phyloP scores from a whole-genome alignment of 2,888 invertebrate genomes.

The Apeira syringaria region DNA sequence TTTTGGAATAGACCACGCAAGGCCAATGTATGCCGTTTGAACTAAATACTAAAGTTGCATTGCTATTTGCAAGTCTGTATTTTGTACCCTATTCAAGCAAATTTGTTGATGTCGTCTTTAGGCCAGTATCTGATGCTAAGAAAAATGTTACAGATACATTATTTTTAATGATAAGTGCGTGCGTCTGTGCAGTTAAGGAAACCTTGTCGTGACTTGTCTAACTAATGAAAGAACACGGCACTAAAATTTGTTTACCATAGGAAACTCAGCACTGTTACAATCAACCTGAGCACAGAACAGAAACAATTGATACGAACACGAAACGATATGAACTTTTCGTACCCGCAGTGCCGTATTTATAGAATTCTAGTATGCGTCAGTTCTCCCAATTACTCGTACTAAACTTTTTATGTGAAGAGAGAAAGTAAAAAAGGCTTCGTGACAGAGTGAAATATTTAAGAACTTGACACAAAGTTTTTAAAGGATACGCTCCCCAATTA shows the following conservation, averaged over 20 bases:
- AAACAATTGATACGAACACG: constrained; percentile 52
- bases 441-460: constrained; percentile 34
- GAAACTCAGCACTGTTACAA: constrained; percentile 40
- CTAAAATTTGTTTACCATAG: constrained; percentile 64
- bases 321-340: constrained; percentile 27
- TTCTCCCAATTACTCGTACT: background rate
- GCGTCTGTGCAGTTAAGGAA: constrained; percentile 55
- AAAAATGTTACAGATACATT: constrained; percentile 14
- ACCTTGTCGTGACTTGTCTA: constrained; percentile 66
- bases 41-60: constrained; percentile 26
- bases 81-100: background rate
- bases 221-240: constrained; percentile 56
- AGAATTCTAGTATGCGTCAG: constrained; percentile 1
- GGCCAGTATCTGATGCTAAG: no score
- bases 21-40: constrained; percentile 21
- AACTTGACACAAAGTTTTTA: constrained; percentile 26
- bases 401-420: constrained; percentile 8
- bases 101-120: background rate
- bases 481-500: constrained; percentile 32
- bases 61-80: constrained; percentile 13
- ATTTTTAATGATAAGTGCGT: constrained; percentile 62
- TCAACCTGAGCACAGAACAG: constrained; percentile 30
- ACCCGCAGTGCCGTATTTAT: constrained; percentile 5
- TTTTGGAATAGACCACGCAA: constrained; percentile 23
- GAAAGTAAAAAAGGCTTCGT: constrained; percentile 26